phyloP scores from a whole-genome alignment of 2,113 vertebrate genomes.

The Acrocephalus arundinaceus region DNA sequence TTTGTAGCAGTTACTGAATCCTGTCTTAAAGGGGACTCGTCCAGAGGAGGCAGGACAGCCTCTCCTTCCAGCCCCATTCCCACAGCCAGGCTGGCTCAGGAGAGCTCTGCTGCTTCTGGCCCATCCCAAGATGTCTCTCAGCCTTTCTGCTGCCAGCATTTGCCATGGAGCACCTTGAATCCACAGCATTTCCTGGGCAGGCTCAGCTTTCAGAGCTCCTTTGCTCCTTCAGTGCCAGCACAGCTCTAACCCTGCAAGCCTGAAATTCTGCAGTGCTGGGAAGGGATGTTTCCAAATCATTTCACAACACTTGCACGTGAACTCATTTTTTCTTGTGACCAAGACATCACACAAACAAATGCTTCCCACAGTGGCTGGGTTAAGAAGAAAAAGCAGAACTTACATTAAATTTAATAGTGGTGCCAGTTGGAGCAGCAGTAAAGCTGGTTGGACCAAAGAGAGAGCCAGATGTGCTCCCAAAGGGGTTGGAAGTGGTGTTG shows the following conservation, averaged over 20 bases:
- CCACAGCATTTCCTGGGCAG: background rate
- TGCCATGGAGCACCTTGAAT: rapidly evolving
- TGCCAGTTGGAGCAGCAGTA: constrained; percentile 86
- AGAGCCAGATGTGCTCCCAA: constrained; percentile 84
- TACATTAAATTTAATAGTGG: constrained; percentile 95
- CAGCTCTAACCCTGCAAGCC: background rate
- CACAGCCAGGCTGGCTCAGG: background rate
- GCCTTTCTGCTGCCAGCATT: background rate
- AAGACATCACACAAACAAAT: background rate
- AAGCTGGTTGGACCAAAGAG: constrained; percentile 91
- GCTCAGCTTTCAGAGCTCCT: background rate
- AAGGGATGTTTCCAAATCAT: background rate
- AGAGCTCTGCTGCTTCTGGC: background rate
- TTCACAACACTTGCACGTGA: background rate
- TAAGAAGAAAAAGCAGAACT: constrained; percentile 36
- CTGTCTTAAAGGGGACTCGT: background rate
- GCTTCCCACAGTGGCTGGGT: background rate
- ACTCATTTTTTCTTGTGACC: background rate
- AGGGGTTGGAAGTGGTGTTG: constrained; percentile 91
- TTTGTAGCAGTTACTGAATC: background rate
- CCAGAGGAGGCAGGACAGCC: background rate
- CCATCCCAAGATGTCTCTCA: background rate
- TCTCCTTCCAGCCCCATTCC: background rate
- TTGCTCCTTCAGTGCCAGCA: background rate
- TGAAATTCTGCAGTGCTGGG: rapidly evolving